A percentile compares a stretch with the other conserved stretches of the same genome.
phyloP scores from a whole-genome alignment of 2,797 vertebrate species.

The Amphiprion clarkii region DNA sequence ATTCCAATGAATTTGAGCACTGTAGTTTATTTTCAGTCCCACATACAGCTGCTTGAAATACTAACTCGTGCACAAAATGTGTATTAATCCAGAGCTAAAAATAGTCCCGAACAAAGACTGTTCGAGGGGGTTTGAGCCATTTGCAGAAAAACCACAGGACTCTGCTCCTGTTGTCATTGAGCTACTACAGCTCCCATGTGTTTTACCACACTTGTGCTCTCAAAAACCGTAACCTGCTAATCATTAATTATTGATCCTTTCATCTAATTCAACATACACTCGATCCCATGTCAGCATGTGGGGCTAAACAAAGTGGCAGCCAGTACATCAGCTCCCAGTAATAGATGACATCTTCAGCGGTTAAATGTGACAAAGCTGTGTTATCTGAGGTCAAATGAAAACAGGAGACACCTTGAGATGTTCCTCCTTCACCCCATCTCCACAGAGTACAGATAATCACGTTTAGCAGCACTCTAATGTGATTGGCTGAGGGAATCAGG shows the following conservation, averaged over 20 bases:
- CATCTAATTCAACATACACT: not conserved
- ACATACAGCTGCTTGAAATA: not conserved
- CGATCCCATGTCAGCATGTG: not conserved
- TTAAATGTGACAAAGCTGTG: constrained; percentile 11
- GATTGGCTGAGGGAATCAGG: constrained; percentile 55
- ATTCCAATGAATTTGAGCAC: no score
- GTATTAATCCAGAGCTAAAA: no score
- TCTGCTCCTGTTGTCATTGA: no score
- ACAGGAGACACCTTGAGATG: constrained; percentile 46
- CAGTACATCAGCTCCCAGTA: not conserved
- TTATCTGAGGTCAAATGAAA: constrained; percentile 34
- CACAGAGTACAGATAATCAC: constrained; percentile 54
- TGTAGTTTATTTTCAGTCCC: no score
- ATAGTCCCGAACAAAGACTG: no score
- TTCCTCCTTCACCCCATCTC: constrained; percentile 32
- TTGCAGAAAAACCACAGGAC: no score
- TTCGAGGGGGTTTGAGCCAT: no score
- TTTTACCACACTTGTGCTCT: no score
- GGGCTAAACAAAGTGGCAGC: not conserved
- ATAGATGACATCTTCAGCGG: not conserved
- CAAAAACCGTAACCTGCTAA: not conserved
- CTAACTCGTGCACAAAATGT: not conserved
- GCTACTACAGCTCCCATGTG: no score
- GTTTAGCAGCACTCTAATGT: constrained; percentile 51
- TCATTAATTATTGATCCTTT: not conserved